phyloP scores from a whole-genome alignment of 2,888 invertebrate species.

The Protodeltote pygarga region DNA sequence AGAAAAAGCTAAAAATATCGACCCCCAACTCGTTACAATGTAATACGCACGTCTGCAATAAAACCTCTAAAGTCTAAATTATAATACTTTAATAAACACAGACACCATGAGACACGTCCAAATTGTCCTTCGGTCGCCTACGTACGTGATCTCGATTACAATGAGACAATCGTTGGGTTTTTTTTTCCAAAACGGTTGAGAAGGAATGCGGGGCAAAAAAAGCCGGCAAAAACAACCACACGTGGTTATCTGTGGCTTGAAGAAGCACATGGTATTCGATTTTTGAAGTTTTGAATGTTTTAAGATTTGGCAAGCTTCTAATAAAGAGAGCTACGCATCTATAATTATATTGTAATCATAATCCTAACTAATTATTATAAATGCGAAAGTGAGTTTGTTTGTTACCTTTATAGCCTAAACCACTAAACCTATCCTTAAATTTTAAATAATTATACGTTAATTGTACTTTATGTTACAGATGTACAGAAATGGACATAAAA shows the following conservation, averaged over 20 bases:
- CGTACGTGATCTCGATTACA: conserved; percentile 51
- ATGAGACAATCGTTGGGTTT: conserved; percentile 46
- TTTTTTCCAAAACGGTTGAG: conserved; percentile 41
- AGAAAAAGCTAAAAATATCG: conserved; percentile 33
- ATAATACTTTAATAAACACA: conserved; percentile 37
- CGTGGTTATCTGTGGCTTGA: conserved; percentile 26
- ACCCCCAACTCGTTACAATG: conserved; percentile 15
- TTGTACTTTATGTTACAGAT: too few species aligned
- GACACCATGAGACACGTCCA: conserved; percentile 34
- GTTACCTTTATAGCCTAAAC: too few species aligned
- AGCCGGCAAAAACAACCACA: conserved; percentile 45
- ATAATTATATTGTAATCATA: background rate
- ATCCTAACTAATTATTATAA: too few species aligned
- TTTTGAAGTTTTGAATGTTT: conserved; percentile 20
- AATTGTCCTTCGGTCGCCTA: conserved; percentile 47
- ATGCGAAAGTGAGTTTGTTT: too few species aligned
- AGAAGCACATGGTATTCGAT: conserved; percentile 20
- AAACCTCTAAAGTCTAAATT: conserved; percentile 32
- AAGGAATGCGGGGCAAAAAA: conserved; percentile 49
- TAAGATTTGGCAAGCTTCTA: background rate
- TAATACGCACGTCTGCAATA: conserved; percentile 21
- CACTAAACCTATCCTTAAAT: too few species aligned
- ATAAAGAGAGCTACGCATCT: background rate
- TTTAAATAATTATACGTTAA: too few species aligned
- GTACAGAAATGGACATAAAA: too few species aligned